Conservation (phyloP, 2,888 invertebrate species). For the Vesta saturnalis region DNA sequence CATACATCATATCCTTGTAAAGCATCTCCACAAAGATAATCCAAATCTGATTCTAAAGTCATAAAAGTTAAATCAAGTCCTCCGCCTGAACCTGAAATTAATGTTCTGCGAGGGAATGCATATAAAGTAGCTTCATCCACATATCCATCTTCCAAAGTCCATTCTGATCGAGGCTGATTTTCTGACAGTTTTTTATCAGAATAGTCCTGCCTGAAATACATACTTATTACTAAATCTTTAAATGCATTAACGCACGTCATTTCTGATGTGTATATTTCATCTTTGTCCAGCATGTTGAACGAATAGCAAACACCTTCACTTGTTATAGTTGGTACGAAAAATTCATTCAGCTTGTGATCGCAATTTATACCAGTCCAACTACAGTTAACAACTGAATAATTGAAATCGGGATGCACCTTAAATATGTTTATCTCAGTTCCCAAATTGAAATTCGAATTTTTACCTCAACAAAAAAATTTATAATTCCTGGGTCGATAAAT, state of each 20-base stretch:
- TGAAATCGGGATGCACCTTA: conserved; percentile 7
- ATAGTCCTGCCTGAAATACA: conserved; percentile 7
- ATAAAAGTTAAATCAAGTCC: conserved; percentile 21
- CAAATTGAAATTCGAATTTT: neutral
- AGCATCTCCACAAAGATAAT: conserved; percentile 65
- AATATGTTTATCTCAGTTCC: neutral
- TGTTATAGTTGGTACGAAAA: conserved; percentile 72
- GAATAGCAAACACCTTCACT: conserved; percentile 80
- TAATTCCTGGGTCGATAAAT: neutral
- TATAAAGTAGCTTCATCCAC: conserved; percentile 62
- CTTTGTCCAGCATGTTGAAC: conserved; percentile 73
- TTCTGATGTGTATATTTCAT: conserved; percentile 68
- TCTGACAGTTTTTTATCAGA: conserved; percentile 50
- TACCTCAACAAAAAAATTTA: conserved; percentile 9
- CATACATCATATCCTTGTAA: conserved; percentile 31
- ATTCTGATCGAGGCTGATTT: conserved; percentile 57
- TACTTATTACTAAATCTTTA: neutral
- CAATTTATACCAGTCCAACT: neutral
- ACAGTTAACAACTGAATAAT: conserved; percentile 5
- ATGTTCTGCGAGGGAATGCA: conserved; percentile 70
- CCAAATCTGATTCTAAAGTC: conserved; percentile 62
- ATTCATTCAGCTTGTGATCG: neutral
- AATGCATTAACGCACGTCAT: conserved; percentile 66
- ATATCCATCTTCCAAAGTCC: conserved; percentile 75
- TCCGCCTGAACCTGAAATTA: conserved; percentile 15